phyloP scores from a whole-genome alignment of 2,888 invertebrate species.

The Emmelina monodactyla region DNA sequence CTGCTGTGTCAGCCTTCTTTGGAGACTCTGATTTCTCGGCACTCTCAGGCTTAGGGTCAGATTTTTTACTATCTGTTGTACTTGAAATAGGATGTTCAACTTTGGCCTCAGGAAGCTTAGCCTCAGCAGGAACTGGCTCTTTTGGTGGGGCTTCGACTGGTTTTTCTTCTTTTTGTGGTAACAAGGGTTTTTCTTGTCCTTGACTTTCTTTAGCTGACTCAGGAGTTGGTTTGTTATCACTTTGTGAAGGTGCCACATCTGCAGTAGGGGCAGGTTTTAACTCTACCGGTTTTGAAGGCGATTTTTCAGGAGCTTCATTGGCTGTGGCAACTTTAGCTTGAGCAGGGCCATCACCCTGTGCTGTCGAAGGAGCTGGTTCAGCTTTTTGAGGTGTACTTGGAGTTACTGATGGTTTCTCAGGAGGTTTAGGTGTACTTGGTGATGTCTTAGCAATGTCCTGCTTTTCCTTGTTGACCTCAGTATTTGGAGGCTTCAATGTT shows the following conservation, averaged over 20 bases:
- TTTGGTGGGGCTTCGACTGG: conserved; percentile 31
- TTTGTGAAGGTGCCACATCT: conserved; percentile 47
- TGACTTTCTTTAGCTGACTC: conserved; percentile 47
- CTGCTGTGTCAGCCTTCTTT: conserved; percentile 14
- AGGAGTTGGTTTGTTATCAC: conserved; percentile 44
- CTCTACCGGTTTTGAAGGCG: conserved; percentile 45
- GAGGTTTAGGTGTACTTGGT: conserved; percentile 53
- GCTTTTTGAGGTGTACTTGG: conserved; percentile 42
- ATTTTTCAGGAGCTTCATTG: conserved; percentile 44
- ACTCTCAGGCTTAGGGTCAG: conserved; percentile 16
- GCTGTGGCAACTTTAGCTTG: conserved; percentile 47
- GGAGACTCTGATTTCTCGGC: conserved; percentile 13
- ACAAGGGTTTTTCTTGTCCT: conserved; percentile 29
- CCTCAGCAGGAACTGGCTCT: conserved; percentile 29
- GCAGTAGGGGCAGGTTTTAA: conserved; percentile 41
- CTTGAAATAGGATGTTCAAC: conserved; percentile 24
- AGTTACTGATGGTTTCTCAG: conserved; percentile 37
- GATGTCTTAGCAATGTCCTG: conserved; percentile 53
- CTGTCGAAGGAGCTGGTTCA: conserved; percentile 27
- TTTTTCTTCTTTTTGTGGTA: conserved; percentile 28
- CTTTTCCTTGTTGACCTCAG: conserved; percentile 47
- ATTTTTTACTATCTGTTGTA: conserved; percentile 27
- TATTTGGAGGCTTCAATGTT: conserved; percentile 41
- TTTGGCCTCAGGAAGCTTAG: conserved; percentile 30
- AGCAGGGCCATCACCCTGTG: conserved; percentile 29